Conservation (phyloP, 2,113 vertebrate genomes). For the Cheirogaleus medius region DNA sequence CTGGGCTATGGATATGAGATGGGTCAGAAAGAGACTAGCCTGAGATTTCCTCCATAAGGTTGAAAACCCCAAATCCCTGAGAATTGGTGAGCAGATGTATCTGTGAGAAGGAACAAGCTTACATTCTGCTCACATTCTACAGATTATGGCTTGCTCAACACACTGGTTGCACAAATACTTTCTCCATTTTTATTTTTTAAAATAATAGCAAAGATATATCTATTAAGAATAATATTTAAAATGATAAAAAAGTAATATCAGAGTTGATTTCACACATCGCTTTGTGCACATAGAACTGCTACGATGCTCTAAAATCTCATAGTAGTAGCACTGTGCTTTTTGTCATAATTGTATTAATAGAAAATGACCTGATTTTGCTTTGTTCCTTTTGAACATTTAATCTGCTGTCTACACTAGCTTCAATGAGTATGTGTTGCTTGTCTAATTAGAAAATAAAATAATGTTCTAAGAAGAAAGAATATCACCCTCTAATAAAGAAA, state of each 20-base stretch:
- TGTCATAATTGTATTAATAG: neutral
- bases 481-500: neutral
- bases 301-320: neutral
- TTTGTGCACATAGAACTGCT: neutral
- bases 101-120: neutral
- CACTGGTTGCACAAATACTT: neutral
- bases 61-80: neutral
- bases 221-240: neutral
- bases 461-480: neutral
- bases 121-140: neutral
- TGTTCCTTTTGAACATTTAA: neutral
- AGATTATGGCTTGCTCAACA: neutral
- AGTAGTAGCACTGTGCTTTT: neutral
- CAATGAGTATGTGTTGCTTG: neutral
- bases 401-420: neutral
- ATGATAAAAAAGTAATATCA: neutral
- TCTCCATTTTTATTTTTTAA: neutral
- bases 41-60: neutral
- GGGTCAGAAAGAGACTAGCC: neutral
- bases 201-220: neutral
- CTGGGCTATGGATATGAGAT: neutral
- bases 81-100: neutral
- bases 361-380: constrained; percentile 2
- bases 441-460: neutral
- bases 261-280: neutral